phyloP scores from a whole-genome alignment of 2,113 vertebrate genomes.

The Dipodomys spectabilis region DNA sequence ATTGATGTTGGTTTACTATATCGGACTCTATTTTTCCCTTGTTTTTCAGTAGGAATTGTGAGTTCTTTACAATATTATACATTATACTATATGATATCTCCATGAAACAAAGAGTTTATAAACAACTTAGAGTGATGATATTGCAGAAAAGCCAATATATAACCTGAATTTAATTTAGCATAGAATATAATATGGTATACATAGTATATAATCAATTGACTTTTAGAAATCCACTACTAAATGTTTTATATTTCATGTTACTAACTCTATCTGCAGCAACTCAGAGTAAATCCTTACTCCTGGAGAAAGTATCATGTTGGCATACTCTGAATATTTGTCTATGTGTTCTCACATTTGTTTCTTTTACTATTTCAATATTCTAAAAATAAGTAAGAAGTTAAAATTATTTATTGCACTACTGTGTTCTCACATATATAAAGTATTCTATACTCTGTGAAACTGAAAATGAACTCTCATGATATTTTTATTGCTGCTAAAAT shows the following conservation, averaged over 20 bases:
- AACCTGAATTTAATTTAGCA: neutral
- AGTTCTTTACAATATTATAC: neutral
- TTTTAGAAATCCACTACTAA: neutral
- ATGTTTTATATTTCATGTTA: neutral
- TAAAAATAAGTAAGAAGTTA: neutral
- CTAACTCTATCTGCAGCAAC: neutral
- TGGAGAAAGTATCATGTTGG: too few relatives aligned
- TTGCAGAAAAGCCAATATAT: neutral
- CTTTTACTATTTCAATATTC: neutral
- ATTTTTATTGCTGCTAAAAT: neutral
- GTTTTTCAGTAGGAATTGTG: neutral
- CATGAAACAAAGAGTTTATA: neutral
- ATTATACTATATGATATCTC: neutral
- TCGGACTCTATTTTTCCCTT: neutral
- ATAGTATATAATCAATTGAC: neutral
- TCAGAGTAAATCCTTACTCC: neutral
- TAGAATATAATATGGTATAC: too few relatives aligned
- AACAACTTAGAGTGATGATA: accelerated
- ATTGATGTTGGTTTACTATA: neutral
- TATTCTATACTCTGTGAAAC: neutral
- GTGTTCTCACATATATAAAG: neutral
- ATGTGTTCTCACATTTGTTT: neutral
- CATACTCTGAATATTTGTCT: too few relatives aligned
- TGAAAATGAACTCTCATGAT: neutral
- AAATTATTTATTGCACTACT: neutral